Percentiles rank a stretch among this genome's conserved stretches.
Conservation (phyloP, 2,797 vertebrate species). For the Paratrypauchen microcephalus region DNA sequence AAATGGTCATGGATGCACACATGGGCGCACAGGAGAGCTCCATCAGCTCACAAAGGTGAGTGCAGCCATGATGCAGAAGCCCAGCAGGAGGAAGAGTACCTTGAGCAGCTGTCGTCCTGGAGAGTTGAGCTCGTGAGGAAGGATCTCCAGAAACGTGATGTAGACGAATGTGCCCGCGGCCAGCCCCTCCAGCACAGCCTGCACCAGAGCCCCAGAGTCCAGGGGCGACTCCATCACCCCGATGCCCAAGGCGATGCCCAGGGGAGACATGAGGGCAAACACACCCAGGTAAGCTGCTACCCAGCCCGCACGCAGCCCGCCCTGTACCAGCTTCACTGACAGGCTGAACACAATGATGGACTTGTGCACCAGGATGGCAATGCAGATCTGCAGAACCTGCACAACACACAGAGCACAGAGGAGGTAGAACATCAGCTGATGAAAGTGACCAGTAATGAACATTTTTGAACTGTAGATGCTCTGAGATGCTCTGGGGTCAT, state of each 20-base stretch:
- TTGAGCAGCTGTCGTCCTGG: slow-evolving; percentile 82
- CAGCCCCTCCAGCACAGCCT: slow-evolving; percentile 84
- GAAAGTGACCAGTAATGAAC: too few relatives aligned
- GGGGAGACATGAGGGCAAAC: slow-evolving; percentile 86
- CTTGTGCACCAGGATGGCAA: slow-evolving; percentile 89
- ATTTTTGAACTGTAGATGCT: too few relatives aligned
- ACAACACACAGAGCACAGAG: background rate
- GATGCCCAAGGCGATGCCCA: slow-evolving; percentile 84
- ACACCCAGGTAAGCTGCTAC: slow-evolving; percentile 75
- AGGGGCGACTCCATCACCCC: slow-evolving; percentile 76
- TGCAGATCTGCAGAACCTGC: slow-evolving; percentile 85
- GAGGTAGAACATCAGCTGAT: background rate
- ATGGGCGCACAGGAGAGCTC: too few relatives aligned
- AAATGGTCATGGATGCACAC: background rate
- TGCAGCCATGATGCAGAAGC: slow-evolving; percentile 84
- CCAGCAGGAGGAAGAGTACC: slow-evolving; percentile 83
- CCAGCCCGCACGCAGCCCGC: slow-evolving; percentile 70
- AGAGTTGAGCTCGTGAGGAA: slow-evolving; percentile 86
- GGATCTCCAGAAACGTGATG: slow-evolving; percentile 91
- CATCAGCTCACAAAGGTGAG: slow-evolving; percentile 82
- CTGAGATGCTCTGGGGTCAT: too few relatives aligned
- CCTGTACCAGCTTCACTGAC: slow-evolving; percentile 84
- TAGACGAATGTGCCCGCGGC: slow-evolving; percentile 89
- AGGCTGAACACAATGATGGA: slow-evolving; percentile 89
- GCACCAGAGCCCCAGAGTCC: slow-evolving; percentile 68